Conservation (phyloP, 2,797 vertebrate species). For the Nannoperca obscura region DNA sequence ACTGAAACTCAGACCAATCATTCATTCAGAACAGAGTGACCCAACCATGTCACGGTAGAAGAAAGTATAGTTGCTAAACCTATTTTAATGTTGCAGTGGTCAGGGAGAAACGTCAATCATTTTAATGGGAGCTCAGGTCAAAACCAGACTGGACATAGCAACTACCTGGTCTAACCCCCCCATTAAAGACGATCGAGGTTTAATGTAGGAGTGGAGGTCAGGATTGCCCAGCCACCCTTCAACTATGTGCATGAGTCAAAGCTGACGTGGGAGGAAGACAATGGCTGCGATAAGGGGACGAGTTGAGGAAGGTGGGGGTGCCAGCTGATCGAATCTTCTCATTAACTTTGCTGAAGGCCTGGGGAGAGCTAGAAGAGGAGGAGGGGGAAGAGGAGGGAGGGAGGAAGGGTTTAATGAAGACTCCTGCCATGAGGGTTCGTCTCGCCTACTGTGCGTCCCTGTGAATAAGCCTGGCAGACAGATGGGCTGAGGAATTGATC, state of each 20-base stretch:
- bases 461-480: slow-evolving; percentile 73
- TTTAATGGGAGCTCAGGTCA: background rate
- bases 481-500: slow-evolving; percentile 77
- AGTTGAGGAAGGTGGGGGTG: slow-evolving; percentile 42
- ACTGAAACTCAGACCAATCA: background rate
- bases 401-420: slow-evolving; percentile 81
- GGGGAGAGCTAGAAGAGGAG: slow-evolving; percentile 63
- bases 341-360: slow-evolving; percentile 76
- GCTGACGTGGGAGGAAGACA: slow-evolving; percentile 36
- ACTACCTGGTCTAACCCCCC: background rate
- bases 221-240: slow-evolving; percentile 16
- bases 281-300: slow-evolving; percentile 41
- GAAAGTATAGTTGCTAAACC: background rate
- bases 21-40: background rate
- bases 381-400: slow-evolving; percentile 34
- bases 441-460: slow-evolving; percentile 59
- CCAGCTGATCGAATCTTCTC: slow-evolving; percentile 79
- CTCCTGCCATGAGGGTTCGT: slow-evolving; percentile 65
- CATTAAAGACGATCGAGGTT: background rate
- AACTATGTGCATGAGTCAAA: slow-evolving; percentile 40
- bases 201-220: slow-evolving; percentile 12
- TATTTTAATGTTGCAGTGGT: background rate
- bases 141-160: background rate
- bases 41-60: background rate
- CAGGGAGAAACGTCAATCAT: background rate